These are phyloP conservation scores for Amazona vittata DNA, from an alignment of 2,113 vertebrate genomes.

Conservation along the genomic window DNA sequence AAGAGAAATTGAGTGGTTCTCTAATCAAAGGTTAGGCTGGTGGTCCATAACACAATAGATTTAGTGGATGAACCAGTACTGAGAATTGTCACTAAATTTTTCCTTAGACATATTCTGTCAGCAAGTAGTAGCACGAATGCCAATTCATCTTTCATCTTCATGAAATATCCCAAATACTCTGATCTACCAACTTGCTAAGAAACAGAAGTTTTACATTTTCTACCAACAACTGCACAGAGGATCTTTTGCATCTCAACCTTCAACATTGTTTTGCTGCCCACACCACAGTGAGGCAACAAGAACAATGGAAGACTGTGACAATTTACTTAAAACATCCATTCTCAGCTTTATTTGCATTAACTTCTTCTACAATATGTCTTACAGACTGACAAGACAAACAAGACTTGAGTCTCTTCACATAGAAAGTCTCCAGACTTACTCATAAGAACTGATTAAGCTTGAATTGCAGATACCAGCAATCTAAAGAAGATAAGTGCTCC, in stretches of 20 bases:
- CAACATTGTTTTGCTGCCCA: neutral
- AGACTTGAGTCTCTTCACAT: neutral
- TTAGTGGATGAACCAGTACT: neutral
- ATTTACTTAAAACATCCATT: neutral
- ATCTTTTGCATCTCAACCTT: neutral
- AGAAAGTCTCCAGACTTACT: neutral
- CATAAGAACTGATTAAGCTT: neutral
- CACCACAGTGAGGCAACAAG: neutral
- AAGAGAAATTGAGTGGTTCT: conserved; percentile 4
- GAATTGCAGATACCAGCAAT: neutral
- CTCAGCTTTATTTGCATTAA: neutral
- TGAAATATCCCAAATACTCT: neutral
- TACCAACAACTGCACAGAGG: neutral
- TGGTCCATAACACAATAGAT: neutral
- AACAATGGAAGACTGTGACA: neutral
- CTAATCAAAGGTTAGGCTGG: conserved; percentile 11
- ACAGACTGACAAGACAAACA: neutral
- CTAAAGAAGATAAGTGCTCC: neutral
- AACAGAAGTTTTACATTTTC: neutral
- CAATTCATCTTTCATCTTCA: neutral
- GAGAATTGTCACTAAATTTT: neutral
- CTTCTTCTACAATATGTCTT: neutral
- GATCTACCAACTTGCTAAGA: neutral
- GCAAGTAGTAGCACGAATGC: neutral
- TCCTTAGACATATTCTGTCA: neutral